Percentiles rank a stretch among this genome's conserved stretches.
Evolutionary conservation across 2,888 invertebrate genomes (phyloP).

Genomic region (Antheraea assamensis): DNA sequence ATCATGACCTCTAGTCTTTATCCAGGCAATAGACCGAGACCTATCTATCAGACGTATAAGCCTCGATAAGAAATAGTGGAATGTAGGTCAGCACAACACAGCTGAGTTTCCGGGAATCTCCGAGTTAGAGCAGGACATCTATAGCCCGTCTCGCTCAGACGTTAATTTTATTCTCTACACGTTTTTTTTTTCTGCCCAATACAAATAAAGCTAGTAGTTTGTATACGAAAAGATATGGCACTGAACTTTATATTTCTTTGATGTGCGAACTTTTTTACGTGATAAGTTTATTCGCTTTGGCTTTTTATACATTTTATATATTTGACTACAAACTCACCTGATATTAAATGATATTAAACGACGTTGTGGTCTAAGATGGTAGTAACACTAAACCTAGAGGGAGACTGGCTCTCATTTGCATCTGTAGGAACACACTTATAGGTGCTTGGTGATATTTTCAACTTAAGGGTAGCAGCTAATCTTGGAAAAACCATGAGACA

Average conservation of each 20-base stretch:
- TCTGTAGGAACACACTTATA: too few species aligned
- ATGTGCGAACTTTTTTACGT: not conserved
- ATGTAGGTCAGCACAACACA: conserved; percentile 37
- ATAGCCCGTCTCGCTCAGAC: not conserved
- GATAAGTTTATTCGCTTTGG: too few species aligned
- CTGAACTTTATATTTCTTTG: not conserved
- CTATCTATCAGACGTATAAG: conserved; percentile 28
- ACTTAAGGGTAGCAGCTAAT: too few species aligned
- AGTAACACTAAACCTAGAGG: too few species aligned
- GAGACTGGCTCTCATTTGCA: too few species aligned
- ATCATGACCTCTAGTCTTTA: conserved; percentile 12
- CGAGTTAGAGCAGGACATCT: conserved; percentile 21
- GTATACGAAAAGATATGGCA: conserved; percentile 2
- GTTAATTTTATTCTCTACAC: conserved; percentile 31
- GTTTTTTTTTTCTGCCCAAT: conserved; percentile 32
- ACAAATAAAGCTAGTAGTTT: conserved; percentile 25
- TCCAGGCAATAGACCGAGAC: conserved; percentile 27
- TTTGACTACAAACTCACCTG: too few species aligned
- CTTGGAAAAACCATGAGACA: too few species aligned
- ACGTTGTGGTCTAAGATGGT: too few species aligned
- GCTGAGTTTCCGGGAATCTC: conserved; percentile 28
- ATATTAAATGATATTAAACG: too few species aligned
- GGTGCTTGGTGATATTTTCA: too few species aligned
- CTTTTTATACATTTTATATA: too few species aligned
- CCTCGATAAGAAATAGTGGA: conserved; percentile 35